Evolutionary conservation across 2,113 vertebrate genomes (phyloP).

Genomic region (Scortum barcoo): DNA sequence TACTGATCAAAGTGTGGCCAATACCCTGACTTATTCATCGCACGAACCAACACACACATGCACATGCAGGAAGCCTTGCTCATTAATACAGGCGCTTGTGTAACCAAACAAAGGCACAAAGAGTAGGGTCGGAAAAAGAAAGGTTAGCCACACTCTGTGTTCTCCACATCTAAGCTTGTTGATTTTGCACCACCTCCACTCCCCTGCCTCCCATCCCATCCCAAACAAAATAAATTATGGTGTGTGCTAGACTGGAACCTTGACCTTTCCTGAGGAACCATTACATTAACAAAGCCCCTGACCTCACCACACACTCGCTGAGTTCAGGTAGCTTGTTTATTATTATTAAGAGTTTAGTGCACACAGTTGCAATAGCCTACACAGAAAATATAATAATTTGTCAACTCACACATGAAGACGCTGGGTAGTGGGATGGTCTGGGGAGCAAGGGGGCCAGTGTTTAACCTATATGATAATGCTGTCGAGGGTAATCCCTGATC

Average conservation of each 20-base stretch:
- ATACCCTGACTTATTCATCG: constrained; percentile 17
- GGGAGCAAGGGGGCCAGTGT: not conserved
- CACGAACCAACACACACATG: not conserved
- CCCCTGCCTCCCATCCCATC: too few species aligned
- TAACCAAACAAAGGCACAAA: not conserved
- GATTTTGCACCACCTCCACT: constrained; percentile 16
- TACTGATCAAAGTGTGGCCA: constrained; percentile 16
- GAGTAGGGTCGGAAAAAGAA: not conserved
- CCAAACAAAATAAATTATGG: constrained; percentile 71
- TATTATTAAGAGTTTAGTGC: constrained; percentile 38
- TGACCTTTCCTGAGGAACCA: constrained; percentile 68
- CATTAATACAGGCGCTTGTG: not conserved
- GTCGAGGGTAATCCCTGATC: not conserved
- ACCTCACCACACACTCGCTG: constrained; percentile 30
- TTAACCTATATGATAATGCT: not conserved
- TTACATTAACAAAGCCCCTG: constrained; percentile 53
- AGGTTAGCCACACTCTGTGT: not conserved
- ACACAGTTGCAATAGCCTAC: constrained; percentile 30
- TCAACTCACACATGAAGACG: not conserved
- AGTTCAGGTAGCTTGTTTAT: constrained; percentile 33
- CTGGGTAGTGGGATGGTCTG: not conserved
- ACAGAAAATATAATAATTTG: constrained; percentile 16
- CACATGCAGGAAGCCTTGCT: not conserved
- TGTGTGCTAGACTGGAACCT: constrained; percentile 69
- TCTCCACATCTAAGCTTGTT: not conserved